Base-by-base conservation (phyloP, 2,888 invertebrate genomes). In the Melieria crassipennis region DNA sequence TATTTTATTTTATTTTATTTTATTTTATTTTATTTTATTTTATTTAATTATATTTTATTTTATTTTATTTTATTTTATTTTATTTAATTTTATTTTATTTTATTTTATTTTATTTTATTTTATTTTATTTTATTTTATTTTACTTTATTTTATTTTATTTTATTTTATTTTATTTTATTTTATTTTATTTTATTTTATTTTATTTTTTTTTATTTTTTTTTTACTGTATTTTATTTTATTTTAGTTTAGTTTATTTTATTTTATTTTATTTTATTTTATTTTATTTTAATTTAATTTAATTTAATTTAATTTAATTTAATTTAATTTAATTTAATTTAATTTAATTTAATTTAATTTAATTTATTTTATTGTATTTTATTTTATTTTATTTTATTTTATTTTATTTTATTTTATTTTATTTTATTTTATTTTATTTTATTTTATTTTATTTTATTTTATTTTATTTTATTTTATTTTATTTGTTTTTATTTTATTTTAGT, bases 21-120 rank as follows among this genome's bases (percentile, higher is more conserved):
- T 55, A n/a, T 11, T 55, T 55, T 55, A n/a, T 55, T 55, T 55
- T 55, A 11, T 55, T 55, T 55, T 55, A 55, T 11, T 55, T 55
- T 55, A 55, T 55, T 55, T 55, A n/a, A 1, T 55, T 55, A n/a
- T 55, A 55, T 55, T 55, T 55, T 55, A 11, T 55, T 55, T 55
- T 55, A 55, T 55, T 55, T 55, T 55, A 1, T 55, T 55, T 55
- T 55, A 55, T 55, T 55, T 55, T 55, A 7, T 55, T 11, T 55
- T 55, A 55, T 55, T 55, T 55, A n/a, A 11, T 55, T 55, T 55
- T 55, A 55, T 55, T 55, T 55, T 55, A n/a, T 9, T 55, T 55
- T n/a, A 55, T 55, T 55, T 55, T 55, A n/a, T 11, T 55, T 55
- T 55, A 11, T 55, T 55, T 55, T 55, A 55, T 55, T 55, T 55